Evolutionary conservation across 2,888 invertebrate genomes (phyloP).

Genomic region (Trichopoda pennipes): DNA sequence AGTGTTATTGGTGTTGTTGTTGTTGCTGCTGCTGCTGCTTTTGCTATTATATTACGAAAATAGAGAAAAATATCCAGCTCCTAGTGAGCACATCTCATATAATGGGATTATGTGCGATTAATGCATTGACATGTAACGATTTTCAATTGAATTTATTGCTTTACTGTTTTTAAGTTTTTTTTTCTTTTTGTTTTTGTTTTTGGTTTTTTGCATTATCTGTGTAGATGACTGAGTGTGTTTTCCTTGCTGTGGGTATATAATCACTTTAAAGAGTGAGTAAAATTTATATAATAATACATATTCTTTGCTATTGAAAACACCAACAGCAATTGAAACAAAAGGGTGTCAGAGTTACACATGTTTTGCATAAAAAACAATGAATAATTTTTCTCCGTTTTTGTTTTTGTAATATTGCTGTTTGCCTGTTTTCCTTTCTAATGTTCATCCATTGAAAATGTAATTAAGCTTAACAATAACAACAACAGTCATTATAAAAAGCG

Average conservation of each 20-base stretch:
- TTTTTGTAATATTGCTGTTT: constrained; percentile 11
- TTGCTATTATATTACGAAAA: constrained; percentile 39
- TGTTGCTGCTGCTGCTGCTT: constrained; percentile 43
- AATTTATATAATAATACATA: constrained; percentile 30
- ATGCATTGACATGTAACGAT: constrained; percentile 82
- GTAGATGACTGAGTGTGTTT: constrained; percentile 42
- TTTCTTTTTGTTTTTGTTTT: constrained; percentile 18
- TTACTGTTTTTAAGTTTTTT: constrained; percentile 74
- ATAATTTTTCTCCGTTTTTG: constrained; percentile 55
- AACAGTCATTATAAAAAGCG: constrained; percentile 28
- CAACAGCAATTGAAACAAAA: constrained; percentile 61
- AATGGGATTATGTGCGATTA: constrained; percentile 82
- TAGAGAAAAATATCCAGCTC: constrained; percentile 74
- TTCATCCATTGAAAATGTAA: constrained; percentile 65
- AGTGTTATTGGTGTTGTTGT: constrained; percentile 11
- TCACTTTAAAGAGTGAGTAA: constrained; percentile 28
- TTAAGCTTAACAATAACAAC: constrained; percentile 64
- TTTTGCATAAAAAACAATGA: constrained; percentile 69
- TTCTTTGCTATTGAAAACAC: constrained; percentile 48
- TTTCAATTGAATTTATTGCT: constrained; percentile 81
- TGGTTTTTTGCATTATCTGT: constrained; percentile 10
- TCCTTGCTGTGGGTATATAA: constrained; percentile 40
- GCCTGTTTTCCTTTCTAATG: constrained; percentile 44
- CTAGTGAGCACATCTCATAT: constrained; percentile 73
- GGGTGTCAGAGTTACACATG: constrained; percentile 68